phyloP scores from a whole-genome alignment of 2,113 vertebrate species.

The Pollimyrus isidori region DNA sequence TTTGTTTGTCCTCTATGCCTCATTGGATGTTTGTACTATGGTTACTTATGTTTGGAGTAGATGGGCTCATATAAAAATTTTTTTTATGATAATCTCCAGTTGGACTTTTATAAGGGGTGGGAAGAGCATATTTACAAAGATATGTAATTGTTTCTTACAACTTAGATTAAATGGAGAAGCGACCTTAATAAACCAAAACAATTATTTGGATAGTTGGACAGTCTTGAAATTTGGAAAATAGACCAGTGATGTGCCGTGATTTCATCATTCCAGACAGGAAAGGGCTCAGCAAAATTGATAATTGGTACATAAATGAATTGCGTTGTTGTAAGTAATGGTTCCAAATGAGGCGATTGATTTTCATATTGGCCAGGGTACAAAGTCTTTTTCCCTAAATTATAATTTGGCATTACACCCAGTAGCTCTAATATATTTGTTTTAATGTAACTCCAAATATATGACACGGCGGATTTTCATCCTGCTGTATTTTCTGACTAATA shows the following conservation, averaged over 20 bases:
- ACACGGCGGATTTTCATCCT: slow-evolving; percentile 33
- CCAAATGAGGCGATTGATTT: slow-evolving; percentile 30
- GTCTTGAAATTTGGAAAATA: slow-evolving; percentile 18
- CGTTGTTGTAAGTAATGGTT: slow-evolving; percentile 32
- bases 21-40: slow-evolving; percentile 27
- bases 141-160: slow-evolving; percentile 31
- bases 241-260: slow-evolving; percentile 24
- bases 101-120: slow-evolving; percentile 32
- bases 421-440: slow-evolving; percentile 37
- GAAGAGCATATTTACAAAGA: slow-evolving; percentile 32
- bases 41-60: slow-evolving; percentile 10
- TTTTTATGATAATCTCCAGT: neutral
- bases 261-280: slow-evolving; percentile 25
- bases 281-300: slow-evolving; percentile 37
- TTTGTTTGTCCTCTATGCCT: slow-evolving; percentile 28
- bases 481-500: slow-evolving; percentile 19
- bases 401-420: slow-evolving; percentile 38
- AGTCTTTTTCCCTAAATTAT: slow-evolving; percentile 29
- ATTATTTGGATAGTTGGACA: slow-evolving; percentile 28
- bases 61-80: slow-evolving; percentile 27
- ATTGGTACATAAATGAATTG: slow-evolving; percentile 30
- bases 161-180: slow-evolving; percentile 30
- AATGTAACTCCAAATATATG: slow-evolving; percentile 39
- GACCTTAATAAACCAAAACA: slow-evolving; percentile 31
- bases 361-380: slow-evolving; percentile 29